These are phyloP conservation scores for Berghia stephanieae DNA, from an alignment of 1,140 invertebrate species.

Conservation along the genomic window DNA sequence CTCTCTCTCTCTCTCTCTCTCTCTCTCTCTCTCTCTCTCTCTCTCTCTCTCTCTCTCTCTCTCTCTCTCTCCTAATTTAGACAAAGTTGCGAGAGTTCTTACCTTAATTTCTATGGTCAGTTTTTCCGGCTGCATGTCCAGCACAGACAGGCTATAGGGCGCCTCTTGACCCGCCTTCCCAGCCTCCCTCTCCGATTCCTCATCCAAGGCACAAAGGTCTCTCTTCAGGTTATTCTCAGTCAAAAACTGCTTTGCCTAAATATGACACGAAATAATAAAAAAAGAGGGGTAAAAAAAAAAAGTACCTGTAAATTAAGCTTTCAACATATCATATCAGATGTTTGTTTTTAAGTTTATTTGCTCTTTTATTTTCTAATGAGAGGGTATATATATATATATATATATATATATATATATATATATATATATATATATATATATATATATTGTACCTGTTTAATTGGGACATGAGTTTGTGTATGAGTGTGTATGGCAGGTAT, in stretches of 20 bases:
- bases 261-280: too few relatives aligned
- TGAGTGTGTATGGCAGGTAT: too few relatives aligned
- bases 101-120: slow-evolving; percentile 53
- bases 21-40: neutral
- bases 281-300: too few relatives aligned
- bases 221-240: slow-evolving; percentile 49
- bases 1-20: slow-evolving; percentile 21
- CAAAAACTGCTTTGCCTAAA: slow-evolving; percentile 55
- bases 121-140: slow-evolving; percentile 56
- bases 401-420: too few relatives aligned
- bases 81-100: neutral
- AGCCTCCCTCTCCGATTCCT: slow-evolving; percentile 32
- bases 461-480: too few relatives aligned
- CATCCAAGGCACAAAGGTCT: slow-evolving; percentile 44
- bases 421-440: too few relatives aligned
- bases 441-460: too few relatives aligned
- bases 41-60: neutral
- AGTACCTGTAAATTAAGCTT: too few relatives aligned
- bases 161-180: slow-evolving; percentile 13
- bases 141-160: slow-evolving; percentile 42
- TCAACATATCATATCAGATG: too few relatives aligned
- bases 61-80: neutral
- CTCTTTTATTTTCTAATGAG: too few relatives aligned
- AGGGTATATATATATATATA: too few relatives aligned
- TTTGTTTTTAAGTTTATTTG: too few relatives aligned